Evolutionary conservation across 2,113 vertebrate genomes (phyloP).

Genomic region (Agapornis roseicollis): DNA sequence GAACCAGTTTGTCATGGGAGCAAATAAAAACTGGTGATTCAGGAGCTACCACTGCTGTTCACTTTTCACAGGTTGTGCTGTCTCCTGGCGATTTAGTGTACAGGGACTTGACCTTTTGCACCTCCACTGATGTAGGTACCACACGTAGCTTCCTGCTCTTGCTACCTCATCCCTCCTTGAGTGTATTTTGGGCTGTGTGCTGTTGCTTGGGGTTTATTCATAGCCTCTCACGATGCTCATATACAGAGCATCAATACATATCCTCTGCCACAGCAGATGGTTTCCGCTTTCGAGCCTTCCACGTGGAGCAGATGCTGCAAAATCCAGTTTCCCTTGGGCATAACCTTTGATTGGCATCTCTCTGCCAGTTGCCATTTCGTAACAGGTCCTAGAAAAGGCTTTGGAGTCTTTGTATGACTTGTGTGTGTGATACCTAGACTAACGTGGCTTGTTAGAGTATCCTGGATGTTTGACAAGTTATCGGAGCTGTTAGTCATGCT

Average conservation of each 20-base stretch:
- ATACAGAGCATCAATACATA: background rate
- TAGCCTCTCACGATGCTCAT: background rate
- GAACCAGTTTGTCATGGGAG: background rate
- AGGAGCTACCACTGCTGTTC: background rate
- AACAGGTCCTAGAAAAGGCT: background rate
- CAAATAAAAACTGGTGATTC: background rate
- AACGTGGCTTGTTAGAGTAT: background rate
- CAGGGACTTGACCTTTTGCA: background rate
- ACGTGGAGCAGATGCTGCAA: background rate
- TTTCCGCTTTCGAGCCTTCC: background rate
- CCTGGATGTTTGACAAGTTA: background rate
- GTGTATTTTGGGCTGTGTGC: background rate
- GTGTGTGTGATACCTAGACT: background rate
- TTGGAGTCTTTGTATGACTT: background rate
- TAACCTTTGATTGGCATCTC: background rate
- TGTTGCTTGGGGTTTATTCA: background rate
- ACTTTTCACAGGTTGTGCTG: background rate
- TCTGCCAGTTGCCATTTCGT: rapidly evolving
- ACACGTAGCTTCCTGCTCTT: background rate
- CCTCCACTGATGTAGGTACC: background rate
- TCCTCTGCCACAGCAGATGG: background rate
- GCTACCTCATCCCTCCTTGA: background rate
- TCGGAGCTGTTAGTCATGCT: background rate
- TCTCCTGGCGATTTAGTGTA: background rate
- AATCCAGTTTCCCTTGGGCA: background rate